Evolutionary conservation across 2,113 vertebrate species (phyloP), one percentile per base, ranked within the genome.

Genomic region (Polypterus senegalus): DNA sequence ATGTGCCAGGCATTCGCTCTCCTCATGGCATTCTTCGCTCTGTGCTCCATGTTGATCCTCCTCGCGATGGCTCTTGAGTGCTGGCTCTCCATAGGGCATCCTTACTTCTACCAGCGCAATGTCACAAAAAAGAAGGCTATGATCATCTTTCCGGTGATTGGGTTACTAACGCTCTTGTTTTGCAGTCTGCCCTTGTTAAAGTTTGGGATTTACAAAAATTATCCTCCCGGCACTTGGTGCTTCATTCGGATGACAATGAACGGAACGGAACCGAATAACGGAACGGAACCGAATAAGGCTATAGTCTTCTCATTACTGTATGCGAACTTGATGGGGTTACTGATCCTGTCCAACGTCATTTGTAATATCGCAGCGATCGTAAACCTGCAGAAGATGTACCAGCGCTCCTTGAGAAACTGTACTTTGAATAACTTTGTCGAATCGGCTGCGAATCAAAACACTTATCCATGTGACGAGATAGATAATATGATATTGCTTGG

Each of bases 191-290:
- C 87, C 0, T 69, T 83, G 10, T 46, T 74, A 62, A 72, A 46
- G 2, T 76, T 75, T 58, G 77, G 83, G 11, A 81, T 86, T 66
- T 89, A 90, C 58, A 75, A 82, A 44, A 82, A 88, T 67, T 89
- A 90, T 55, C 86, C 82, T 53, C 88, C 88, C 0, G 86, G 87
- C 54, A 89, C 82, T 0, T 90, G 87, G 87, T 90, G 88, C 64
- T 90, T 88, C 67, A 73, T 89, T 48, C 78, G 79, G 1, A 86
- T 90, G 88, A 73, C 73, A 0, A 67, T 67, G 0, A 48, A 10
- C 0, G 55, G 46, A 0, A 7, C 67, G 6, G 59, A 27, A 27
- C 27, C 27, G 27, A 27, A 27, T 1, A 27, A 27, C 0, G 55
- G 46, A 0, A 7, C 67, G 6, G 59, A 27, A 27, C 27, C 27